These are phyloP conservation scores for Vesta saturnalis DNA, from an alignment of 2,888 invertebrate genomes.

Conservation along the genomic window DNA sequence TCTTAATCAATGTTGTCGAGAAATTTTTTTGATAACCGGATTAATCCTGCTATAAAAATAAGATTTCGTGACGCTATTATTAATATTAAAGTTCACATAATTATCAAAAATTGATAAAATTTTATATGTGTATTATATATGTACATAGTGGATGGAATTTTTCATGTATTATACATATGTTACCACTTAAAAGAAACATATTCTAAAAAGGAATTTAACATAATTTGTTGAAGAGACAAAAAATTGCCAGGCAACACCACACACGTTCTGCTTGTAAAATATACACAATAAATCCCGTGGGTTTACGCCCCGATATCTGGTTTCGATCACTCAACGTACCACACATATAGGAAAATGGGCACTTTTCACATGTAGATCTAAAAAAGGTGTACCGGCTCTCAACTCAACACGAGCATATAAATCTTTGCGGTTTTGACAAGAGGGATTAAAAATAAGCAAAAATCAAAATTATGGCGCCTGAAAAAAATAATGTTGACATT, in stretches of 20 bases:
- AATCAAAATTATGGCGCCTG: no score
- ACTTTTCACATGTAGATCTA: background rate
- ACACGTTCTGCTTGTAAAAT: constrained; percentile 51
- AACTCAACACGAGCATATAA: background rate
- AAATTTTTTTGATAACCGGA: constrained; percentile 40
- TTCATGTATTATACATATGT: constrained; percentile 40
- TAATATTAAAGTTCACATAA: constrained; percentile 27
- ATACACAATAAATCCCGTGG: constrained; percentile 51
- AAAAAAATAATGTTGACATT: no score
- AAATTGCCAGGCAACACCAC: constrained; percentile 37
- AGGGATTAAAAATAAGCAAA: no score
- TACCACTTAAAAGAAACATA: constrained; percentile 45
- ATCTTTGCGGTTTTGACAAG: constrained; percentile 12
- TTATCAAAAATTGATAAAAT: background rate
- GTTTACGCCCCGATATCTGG: constrained; percentile 58
- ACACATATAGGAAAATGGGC: constrained; percentile 44
- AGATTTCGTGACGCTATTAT: constrained; percentile 21
- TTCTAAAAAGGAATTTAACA: constrained; percentile 49
- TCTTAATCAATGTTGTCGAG: constrained; percentile 34
- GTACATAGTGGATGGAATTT: background rate
- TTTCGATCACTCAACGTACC: constrained; percentile 55
- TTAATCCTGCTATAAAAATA: constrained; percentile 31
- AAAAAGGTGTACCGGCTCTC: no score
- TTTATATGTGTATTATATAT: constrained; percentile 8
- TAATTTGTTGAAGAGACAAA: constrained; percentile 47